Evolutionary conservation across 2,888 invertebrate genomes (phyloP).

Genomic region (Meandrusa payeni): DNA sequence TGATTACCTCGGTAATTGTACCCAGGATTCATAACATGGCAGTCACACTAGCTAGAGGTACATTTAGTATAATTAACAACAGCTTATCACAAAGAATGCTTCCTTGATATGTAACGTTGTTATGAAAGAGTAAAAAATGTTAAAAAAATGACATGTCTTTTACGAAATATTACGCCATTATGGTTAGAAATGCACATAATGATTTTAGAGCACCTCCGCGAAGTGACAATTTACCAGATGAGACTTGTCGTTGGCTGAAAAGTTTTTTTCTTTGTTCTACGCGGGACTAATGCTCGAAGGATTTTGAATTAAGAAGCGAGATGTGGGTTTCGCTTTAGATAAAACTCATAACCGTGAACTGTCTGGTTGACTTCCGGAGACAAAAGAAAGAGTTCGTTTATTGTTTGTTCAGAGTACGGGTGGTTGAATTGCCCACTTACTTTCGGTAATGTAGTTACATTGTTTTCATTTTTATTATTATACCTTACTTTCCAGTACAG

Average conservation of each 20-base stretch:
- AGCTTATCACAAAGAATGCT: neutral
- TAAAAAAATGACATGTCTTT: constrained; percentile 27
- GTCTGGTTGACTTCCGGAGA: constrained; percentile 22
- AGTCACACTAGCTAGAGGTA: no score
- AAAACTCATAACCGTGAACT: constrained; percentile 25
- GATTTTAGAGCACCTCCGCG: constrained; percentile 38
- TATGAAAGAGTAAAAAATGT: neutral
- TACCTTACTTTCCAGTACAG: no score
- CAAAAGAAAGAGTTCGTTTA: constrained; percentile 24
- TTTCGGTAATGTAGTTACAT: constrained; percentile 18
- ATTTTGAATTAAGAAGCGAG: constrained; percentile 21
- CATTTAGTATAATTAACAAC: constrained; percentile 1
- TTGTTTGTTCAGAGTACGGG: constrained; percentile 21
- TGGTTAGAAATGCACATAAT: constrained; percentile 37
- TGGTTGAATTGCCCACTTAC: constrained; percentile 24
- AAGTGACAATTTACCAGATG: constrained; percentile 45
- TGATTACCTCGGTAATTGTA: no score
- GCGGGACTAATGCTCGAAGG: constrained; percentile 19
- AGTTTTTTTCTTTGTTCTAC: constrained; percentile 19
- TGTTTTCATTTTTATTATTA: constrained; percentile 7
- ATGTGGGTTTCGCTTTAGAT: constrained; percentile 21
- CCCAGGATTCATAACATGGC: no score
- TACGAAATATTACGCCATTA: constrained; percentile 35
- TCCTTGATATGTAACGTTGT: no score
- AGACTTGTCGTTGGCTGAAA: constrained; percentile 30